phyloP scores from a whole-genome alignment of 2,113 vertebrate species.

The Otolemur garnettii region DNA sequence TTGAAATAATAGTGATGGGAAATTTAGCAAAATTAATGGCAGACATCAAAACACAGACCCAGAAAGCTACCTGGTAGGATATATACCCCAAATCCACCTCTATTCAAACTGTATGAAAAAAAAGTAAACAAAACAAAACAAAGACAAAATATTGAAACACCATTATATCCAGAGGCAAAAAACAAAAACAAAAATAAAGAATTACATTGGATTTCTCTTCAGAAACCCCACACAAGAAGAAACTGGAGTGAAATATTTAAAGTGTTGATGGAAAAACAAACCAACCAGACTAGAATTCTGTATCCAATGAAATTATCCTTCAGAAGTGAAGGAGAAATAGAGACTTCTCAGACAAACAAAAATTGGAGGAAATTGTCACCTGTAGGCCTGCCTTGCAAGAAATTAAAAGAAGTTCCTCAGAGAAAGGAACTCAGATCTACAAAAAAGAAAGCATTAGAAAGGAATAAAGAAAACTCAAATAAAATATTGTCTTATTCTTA shows the following conservation, averaged over 20 bases:
- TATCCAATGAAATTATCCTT: background rate
- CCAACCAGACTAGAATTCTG: background rate
- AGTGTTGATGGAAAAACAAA: background rate
- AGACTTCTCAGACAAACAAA: background rate
- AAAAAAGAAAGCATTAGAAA: slow-evolving; percentile 1
- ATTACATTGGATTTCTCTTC: background rate
- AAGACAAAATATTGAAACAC: background rate
- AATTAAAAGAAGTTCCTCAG: background rate
- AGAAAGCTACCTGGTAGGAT: background rate
- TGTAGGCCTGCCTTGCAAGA: background rate
- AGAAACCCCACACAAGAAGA: slow-evolving; percentile 32
- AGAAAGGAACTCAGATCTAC: slow-evolving; percentile 27
- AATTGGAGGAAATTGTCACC: background rate
- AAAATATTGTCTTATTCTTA: slow-evolving; percentile 30
- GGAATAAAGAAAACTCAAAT: slow-evolving; percentile 17
- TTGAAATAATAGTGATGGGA: background rate
- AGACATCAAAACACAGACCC: background rate
- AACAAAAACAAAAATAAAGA: no score
- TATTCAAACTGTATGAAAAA: background rate
- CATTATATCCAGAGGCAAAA: no score
- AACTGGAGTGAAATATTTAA: slow-evolving; percentile 32
- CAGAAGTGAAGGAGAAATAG: slow-evolving; percentile 29
- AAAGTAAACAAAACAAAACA: slow-evolving; percentile 1
- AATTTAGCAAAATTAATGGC: slow-evolving; percentile 43
- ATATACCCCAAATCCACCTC: background rate